Evolutionary conservation across 2,888 invertebrate species (phyloP), one percentile per base, ranked within the genome.

Genomic region (Nymphalis urticae): DNA sequence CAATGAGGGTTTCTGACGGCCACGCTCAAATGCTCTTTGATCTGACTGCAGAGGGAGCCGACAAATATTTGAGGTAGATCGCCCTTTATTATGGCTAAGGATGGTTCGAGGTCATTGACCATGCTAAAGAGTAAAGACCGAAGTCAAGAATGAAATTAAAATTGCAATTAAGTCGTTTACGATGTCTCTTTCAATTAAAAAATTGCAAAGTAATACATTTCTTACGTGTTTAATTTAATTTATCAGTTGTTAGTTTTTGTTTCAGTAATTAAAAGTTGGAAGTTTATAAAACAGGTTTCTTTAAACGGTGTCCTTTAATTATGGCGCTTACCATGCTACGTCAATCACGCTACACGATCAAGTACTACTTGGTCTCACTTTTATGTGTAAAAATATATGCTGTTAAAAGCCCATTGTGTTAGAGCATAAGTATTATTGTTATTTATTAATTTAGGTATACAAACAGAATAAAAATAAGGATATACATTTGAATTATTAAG

Each of bases 1-100:
- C 82, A 80, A 82, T 79, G 80, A 85, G 82, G 83, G 83, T 85
- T 82, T 71, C 82, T 80, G 83, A 82, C 82, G 85, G 84, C 83
- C 82, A 86, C 82, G 78, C 77, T 77, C 78, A 76, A 32, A 79
- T 78, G 80, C 77, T 69, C 85, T 88, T 87, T 87, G 87, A 88
- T 85, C 83, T 80, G 73, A 75, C 75, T 77, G 77, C 75, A 73
- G 71, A 72, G 75, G 77, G 77, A 80, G 76, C 79, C 76, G 77
- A 75, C 78, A 82, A 85, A 85, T 83, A 79, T 86, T 85, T 86
- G 76, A 82, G 79, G 77, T 78, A 70, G 76, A 78, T 76, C 64
- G 70, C 67, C 74, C 71, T 70, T 73, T 73, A 71, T 73, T 75
- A 69, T 69, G 69, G 67, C 66, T 67, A 66, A 51, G 53, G 32